A percentile compares a stretch with the other conserved stretches of the same genome.
Evolutionary conservation across 2,888 invertebrate genomes (phyloP).

Genomic region (Syrista parreyssii): DNA sequence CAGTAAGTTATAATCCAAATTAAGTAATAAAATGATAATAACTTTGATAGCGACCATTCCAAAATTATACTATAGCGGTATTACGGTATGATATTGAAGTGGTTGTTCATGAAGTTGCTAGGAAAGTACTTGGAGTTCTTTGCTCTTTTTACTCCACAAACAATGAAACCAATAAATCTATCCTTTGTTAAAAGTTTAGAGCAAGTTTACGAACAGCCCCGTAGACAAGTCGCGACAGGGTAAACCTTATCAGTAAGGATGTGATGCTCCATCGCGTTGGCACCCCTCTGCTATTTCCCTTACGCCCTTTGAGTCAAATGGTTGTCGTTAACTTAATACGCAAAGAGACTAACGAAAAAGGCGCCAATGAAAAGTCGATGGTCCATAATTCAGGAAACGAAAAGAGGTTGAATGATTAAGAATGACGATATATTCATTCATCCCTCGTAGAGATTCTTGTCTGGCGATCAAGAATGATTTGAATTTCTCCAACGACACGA

Average conservation of each 20-base stretch:
- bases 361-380: constrained; percentile 18
- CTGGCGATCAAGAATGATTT: neutral
- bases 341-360: constrained; percentile 10
- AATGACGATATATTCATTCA: neutral
- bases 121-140: neutral
- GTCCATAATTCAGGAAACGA: constrained; percentile 8
- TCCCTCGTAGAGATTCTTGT: neutral
- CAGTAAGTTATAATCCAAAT: neutral
- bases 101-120: neutral
- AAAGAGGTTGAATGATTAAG: neutral
- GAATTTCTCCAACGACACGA: neutral
- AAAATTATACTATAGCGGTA: neutral
- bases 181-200: neutral
- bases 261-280: neutral
- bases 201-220: neutral
- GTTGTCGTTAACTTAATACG: constrained; percentile 17
- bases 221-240: neutral
- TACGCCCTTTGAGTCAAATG: constrained; percentile 11
- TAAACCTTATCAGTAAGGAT: neutral
- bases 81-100: neutral
- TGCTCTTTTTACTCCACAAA: neutral
- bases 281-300: neutral
- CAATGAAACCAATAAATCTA: neutral
- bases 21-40: no score
- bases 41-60: neutral